phyloP scores from a whole-genome alignment of 2,888 invertebrate genomes.

The Mycalesis mineus region DNA sequence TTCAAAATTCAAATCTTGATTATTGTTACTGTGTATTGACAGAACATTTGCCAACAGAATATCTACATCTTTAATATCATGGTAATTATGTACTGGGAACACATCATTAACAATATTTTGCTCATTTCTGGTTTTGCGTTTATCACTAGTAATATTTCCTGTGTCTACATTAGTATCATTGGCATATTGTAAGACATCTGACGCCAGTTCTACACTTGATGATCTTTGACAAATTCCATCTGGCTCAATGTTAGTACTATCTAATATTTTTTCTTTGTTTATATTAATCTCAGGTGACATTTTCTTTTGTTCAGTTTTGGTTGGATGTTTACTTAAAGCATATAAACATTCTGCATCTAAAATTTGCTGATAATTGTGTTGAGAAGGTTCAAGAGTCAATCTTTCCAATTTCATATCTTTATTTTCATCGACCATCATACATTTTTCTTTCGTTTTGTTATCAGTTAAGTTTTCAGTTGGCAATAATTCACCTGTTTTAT shows the following conservation, averaged over 20 bases:
- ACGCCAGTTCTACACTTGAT: not conserved
- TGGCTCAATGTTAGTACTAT: not conserved
- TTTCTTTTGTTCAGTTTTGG: not conserved
- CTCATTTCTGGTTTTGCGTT: not conserved
- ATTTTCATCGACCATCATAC: not conserved
- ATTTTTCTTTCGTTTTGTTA: not conserved
- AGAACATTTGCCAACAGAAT: conserved; percentile 27
- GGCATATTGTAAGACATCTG: not conserved
- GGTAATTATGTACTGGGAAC: conserved; percentile 29
- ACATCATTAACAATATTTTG: not conserved
- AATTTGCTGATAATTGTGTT: conserved; percentile 32
- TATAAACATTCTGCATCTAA: conserved; percentile 30
- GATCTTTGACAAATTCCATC: not conserved
- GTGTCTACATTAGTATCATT: not conserved
- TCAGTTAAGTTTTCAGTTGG: not conserved
- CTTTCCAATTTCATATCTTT: not conserved
- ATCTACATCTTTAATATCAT: conserved; percentile 36
- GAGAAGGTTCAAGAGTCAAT: conserved; percentile 23
- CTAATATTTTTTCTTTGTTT: not conserved
- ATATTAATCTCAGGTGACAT: not conserved
- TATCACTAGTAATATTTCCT: not conserved
- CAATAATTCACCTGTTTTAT: not conserved
- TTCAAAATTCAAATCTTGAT: not conserved
- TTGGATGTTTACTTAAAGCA: conserved; percentile 2
- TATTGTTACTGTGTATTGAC: not conserved